Evolutionary conservation across 53 echinoderm and acorn worm species (phyloP).

Genomic region (Crossaster papposus): DNA sequence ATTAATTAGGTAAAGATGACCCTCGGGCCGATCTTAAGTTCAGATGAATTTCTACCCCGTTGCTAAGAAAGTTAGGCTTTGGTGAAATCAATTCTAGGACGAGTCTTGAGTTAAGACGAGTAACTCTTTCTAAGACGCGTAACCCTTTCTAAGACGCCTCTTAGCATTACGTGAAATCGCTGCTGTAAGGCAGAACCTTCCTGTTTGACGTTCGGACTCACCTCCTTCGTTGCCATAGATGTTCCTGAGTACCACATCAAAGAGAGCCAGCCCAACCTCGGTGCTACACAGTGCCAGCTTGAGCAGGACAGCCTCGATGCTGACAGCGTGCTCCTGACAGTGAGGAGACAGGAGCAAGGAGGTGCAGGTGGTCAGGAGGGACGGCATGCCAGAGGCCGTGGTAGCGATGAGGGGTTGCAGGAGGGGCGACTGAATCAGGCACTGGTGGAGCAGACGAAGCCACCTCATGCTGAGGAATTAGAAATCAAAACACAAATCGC

Average conservation of each 20-base stretch:
- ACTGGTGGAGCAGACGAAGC: constrained; percentile 92
- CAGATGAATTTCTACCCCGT: too few species aligned
- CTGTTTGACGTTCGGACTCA: constrained; percentile 1
- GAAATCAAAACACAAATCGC: background rate
- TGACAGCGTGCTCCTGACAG: constrained; percentile 78
- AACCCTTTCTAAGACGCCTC: too few species aligned
- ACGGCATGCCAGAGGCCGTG: constrained; percentile 80
- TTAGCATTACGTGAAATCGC: too few species aligned
- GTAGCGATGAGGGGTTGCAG: constrained; percentile 66
- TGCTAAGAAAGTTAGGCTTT: too few species aligned
- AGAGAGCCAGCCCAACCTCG: constrained; percentile 84
- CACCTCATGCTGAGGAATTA: constrained; percentile 75
- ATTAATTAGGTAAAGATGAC: too few species aligned
- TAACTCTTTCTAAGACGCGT: too few species aligned
- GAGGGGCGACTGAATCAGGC: constrained; percentile 74
- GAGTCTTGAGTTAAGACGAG: too few species aligned
- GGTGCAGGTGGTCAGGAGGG: constrained; percentile 90
- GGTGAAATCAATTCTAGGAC: too few species aligned
- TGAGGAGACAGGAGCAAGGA: constrained; percentile 89
- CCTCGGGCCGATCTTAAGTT: too few species aligned
- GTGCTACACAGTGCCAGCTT: constrained; percentile 87
- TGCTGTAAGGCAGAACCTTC: too few species aligned
- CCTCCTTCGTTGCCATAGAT: constrained; percentile 64
- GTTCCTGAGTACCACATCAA: constrained; percentile 89
- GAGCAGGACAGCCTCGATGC: constrained; percentile 89